Conservation (phyloP, 2,797 vertebrate species). For the Catostomus latipinnis region DNA sequence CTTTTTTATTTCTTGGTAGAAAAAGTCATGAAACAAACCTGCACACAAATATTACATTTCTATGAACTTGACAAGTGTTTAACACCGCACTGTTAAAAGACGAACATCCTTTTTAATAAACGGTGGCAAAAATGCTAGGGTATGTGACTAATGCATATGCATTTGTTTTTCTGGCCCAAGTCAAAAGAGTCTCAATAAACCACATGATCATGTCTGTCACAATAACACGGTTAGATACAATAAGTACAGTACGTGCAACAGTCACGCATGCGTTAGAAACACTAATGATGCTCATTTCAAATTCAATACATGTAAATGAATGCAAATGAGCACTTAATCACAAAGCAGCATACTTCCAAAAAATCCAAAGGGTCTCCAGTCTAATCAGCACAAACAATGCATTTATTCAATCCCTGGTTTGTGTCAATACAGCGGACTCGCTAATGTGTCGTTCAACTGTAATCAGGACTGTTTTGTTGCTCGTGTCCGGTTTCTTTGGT, state of each 20-base stretch:
- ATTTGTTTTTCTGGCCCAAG: neutral
- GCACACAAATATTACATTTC: too few species aligned
- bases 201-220: neutral
- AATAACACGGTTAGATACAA: neutral
- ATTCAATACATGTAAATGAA: neutral
- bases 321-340: conserved; percentile 35
- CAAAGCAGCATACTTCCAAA: neutral
- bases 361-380: neutral
- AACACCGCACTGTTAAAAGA: too few species aligned
- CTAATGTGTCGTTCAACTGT: conserved; percentile 9
- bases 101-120: too few species aligned
- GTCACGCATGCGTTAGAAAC: neutral
- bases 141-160: too few species aligned
- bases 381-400: conserved; percentile 49
- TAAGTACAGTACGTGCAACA: too few species aligned
- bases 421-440: neutral
- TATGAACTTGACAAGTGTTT: too few species aligned
- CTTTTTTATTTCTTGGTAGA: too few species aligned
- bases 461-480: conserved; percentile 27
- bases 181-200: neutral
- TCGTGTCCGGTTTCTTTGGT: neutral
- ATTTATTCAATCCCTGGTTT: conserved; percentile 27
- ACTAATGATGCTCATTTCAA: conserved; percentile 1
- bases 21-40: too few species aligned
- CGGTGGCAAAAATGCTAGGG: too few species aligned